These are phyloP conservation scores for Limnephilus lunatus DNA, from an alignment of 2,888 invertebrate genomes.

Conservation along the genomic window DNA sequence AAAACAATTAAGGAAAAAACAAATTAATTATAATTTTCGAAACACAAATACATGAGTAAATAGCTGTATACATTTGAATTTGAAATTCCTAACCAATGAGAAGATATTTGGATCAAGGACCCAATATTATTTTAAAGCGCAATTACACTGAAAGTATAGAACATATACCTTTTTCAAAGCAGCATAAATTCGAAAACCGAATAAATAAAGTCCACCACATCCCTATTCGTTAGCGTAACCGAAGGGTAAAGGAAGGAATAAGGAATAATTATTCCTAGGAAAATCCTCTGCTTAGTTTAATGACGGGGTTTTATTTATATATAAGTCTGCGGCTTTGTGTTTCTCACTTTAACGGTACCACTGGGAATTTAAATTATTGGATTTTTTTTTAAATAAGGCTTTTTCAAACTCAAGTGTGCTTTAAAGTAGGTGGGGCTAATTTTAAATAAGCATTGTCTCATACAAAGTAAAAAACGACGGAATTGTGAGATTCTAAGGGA, in stretches of 20 bases:
- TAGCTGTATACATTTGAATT: too few species aligned
- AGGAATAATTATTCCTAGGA: conserved; percentile 38
- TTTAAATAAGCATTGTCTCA: neutral
- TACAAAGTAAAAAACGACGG: neutral
- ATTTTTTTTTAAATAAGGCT: neutral
- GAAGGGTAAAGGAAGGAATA: neutral
- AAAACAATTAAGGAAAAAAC: too few species aligned
- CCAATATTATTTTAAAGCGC: too few species aligned
- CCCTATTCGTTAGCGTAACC: conserved; percentile 5
- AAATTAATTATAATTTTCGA: too few species aligned
- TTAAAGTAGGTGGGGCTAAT: neutral
- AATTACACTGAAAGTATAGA: too few species aligned
- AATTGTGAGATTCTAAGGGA: too few species aligned
- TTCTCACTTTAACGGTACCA: neutral
- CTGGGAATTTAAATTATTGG: neutral
- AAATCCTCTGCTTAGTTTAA: conserved; percentile 39
- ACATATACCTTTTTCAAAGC: too few species aligned
- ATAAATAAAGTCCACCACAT: neutral
- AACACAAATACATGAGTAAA: too few species aligned
- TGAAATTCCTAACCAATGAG: too few species aligned
- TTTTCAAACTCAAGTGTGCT: neutral
- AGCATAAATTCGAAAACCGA: neutral
- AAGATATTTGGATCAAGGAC: too few species aligned
- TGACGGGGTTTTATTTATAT: neutral
- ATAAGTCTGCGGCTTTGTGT: neutral